Evolutionary conservation across 2,113 vertebrate species (phyloP), one percentile per base, ranked within the genome.

Genomic region (Grammomys dolichurus): DNA sequence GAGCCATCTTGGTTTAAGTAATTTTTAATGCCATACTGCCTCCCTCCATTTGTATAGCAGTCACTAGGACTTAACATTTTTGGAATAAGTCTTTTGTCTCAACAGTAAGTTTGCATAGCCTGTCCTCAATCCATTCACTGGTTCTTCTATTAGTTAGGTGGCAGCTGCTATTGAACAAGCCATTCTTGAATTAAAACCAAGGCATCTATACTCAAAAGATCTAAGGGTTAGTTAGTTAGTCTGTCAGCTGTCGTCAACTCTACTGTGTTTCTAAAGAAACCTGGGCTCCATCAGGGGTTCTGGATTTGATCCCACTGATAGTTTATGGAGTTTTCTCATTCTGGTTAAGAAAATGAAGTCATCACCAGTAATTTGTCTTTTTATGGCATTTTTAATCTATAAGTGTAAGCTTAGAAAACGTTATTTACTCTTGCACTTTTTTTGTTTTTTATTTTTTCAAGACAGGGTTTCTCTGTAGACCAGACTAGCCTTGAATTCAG

Each of bases 271-370:
- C 33, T 10, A 28, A 88, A 90, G 87, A 65, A 90, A 46, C 70
- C 65, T 88, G 87, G 73, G n/a, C 13, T 93, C 78, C 1, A 11
- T 80, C 33, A 72, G 76, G 56, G 43, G 43, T 36, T 73, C 69
- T 16, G 22, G 91, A 92, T 76, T 58, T 67, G 65, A 70, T 58
- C 81, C 46, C 31, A 48, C 31, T 43, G 76, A 31, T 87, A 77
- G 54, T 77, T 89, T 93, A 76, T 91, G 78, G 69, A 93, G 78
- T 95, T 95, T 98, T 89, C 36, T 77, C 82, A 67, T 94, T 96
- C 95, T 93, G 65, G 20, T 77, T 89, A 85, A 93, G 63, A 87
- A 85, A 95, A 86, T 96, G 69, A 93, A 97, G 65, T 70, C 75
- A 72, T 24, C 58, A 69, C 33, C 86, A 91, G 72, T 88, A 94